Conservation (phyloP, 1,140 invertebrate species). For the Drosophila orosa region DNA sequence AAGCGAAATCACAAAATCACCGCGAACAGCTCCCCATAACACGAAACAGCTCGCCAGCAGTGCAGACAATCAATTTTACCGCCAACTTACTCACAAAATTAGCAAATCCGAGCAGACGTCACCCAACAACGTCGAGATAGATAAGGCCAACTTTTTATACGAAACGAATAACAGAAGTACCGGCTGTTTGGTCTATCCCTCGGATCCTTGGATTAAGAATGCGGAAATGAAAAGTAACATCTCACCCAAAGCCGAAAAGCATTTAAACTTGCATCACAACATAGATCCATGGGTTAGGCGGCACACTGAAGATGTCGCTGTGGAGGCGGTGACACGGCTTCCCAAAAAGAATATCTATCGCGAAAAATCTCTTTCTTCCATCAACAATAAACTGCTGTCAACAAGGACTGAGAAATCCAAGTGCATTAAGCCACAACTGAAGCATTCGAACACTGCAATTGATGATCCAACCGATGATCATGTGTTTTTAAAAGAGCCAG, state of each 20-base stretch:
- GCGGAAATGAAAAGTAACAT: slow-evolving; percentile 29
- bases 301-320: slow-evolving; percentile 28
- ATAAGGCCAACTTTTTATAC: slow-evolving; percentile 59
- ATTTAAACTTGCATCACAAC: slow-evolving; percentile 25
- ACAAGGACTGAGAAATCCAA: slow-evolving; percentile 39
- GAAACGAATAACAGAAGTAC: slow-evolving; percentile 72
- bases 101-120: slow-evolving; percentile 81
- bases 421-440: slow-evolving; percentile 38
- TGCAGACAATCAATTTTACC: slow-evolving; percentile 58
- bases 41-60: slow-evolving; percentile 16
- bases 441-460: slow-evolving; percentile 26
- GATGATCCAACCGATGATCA: slow-evolving; percentile 35
- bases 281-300: slow-evolving; percentile 72
- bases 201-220: slow-evolving; percentile 84
- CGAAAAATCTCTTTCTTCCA: slow-evolving; percentile 46
- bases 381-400: slow-evolving; percentile 25
- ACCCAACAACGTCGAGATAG: slow-evolving; percentile 72
- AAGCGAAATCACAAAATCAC: slow-evolving; percentile 26
- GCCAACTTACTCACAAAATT: slow-evolving; percentile 52
- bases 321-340: slow-evolving; percentile 4
- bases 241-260: slow-evolving; percentile 14
- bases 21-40: slow-evolving; percentile 14
- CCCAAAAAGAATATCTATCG: slow-evolving; percentile 37
- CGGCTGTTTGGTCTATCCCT: slow-evolving; percentile 72
- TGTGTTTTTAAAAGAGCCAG: slow-evolving; percentile 34